phyloP scores from a whole-genome alignment of 2,113 vertebrate genomes.

The Chiloscyllium plagiosum region DNA sequence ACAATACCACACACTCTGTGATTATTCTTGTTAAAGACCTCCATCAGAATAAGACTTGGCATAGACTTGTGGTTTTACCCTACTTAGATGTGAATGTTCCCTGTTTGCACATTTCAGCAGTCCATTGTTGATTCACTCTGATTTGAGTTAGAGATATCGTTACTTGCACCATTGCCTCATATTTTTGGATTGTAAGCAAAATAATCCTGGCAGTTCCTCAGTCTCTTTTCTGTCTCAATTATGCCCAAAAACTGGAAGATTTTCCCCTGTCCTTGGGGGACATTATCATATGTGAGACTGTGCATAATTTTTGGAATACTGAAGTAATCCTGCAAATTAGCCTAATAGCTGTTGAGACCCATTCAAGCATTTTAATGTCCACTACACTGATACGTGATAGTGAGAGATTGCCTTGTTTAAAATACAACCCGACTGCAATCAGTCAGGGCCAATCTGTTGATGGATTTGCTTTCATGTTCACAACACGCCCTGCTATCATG shows the following conservation, averaged over 20 bases:
- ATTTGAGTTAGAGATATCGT: slow-evolving; percentile 59
- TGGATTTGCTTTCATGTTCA: slow-evolving; percentile 46
- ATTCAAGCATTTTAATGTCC: slow-evolving; percentile 55
- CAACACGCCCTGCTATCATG: slow-evolving; percentile 49
- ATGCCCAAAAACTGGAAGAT: slow-evolving; percentile 55
- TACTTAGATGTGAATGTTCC: slow-evolving; percentile 48
- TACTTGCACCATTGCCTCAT: slow-evolving; percentile 40
- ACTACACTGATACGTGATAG: slow-evolving; percentile 52
- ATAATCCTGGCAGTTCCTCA: slow-evolving; percentile 45
- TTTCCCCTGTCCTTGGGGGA: slow-evolving; percentile 47
- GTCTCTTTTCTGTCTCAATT: slow-evolving; percentile 52
- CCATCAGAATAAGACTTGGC: slow-evolving; percentile 66
- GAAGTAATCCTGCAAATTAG: slow-evolving; percentile 61
- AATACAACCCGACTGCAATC: slow-evolving; percentile 42
- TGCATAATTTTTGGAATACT: slow-evolving; percentile 61
- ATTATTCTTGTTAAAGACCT: slow-evolving; percentile 63
- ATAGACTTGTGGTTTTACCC: slow-evolving; percentile 46
- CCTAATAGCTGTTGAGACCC: slow-evolving; percentile 61
- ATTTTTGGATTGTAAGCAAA: slow-evolving; percentile 45
- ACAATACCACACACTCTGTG: slow-evolving; percentile 69
- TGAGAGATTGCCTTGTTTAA: slow-evolving; percentile 47
- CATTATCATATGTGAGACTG: slow-evolving; percentile 56
- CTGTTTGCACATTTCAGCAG: slow-evolving; percentile 41
- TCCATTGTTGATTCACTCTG: slow-evolving; percentile 53
- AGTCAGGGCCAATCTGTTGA: slow-evolving; percentile 48